Conservation (phyloP, 1,140 invertebrate species). For the Drosophila melanica region DNA sequence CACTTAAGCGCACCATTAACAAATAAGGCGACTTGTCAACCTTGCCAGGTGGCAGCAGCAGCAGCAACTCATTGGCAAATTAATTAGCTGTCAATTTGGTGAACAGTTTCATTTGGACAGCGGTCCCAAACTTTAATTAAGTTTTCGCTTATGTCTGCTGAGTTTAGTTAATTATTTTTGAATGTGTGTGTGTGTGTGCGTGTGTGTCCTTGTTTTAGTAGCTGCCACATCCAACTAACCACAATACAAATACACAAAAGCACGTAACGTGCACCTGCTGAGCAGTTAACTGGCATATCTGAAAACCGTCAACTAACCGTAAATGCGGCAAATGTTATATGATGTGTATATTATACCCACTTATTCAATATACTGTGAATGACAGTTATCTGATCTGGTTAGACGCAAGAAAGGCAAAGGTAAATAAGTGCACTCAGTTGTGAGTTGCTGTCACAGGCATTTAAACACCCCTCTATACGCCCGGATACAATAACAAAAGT, state of each 20-base stretch:
- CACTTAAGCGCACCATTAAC: slow-evolving; percentile 34
- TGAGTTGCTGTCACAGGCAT: too few species aligned
- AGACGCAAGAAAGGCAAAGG: too few species aligned
- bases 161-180: slow-evolving; percentile 7
- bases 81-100: slow-evolving; percentile 72
- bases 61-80: slow-evolving; percentile 65
- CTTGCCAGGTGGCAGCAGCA: slow-evolving; percentile 20
- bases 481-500: too few species aligned
- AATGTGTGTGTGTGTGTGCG: slow-evolving; percentile 9
- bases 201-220: background rate
- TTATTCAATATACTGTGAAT: too few species aligned
- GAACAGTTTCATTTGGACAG: slow-evolving; percentile 51
- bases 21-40: slow-evolving; percentile 7
- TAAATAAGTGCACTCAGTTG: too few species aligned
- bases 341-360: too few species aligned
- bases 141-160: slow-evolving; percentile 53
- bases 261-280: slow-evolving; percentile 5
- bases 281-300: background rate
- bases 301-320: background rate
- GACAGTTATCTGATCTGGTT: too few species aligned
- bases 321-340: too few species aligned
- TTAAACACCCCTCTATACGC: too few species aligned
- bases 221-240: background rate
- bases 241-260: background rate
- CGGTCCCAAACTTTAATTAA: slow-evolving; percentile 58